These are phyloP conservation scores for Cheilosia vernalis DNA, from an alignment of 2,888 invertebrate species.

Conservation along the genomic window DNA sequence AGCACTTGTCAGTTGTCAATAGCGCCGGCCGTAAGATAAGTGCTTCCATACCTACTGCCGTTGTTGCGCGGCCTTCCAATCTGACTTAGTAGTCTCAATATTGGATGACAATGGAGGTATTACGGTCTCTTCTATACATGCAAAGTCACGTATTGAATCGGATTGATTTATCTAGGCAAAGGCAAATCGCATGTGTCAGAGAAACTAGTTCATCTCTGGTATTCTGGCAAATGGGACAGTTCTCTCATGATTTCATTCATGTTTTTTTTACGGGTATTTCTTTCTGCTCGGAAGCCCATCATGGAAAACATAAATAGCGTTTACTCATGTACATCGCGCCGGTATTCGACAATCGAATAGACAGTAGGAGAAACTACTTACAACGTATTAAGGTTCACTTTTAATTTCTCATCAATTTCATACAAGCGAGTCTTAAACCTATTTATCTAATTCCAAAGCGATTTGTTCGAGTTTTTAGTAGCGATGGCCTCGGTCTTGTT, in stretches of 20 bases:
- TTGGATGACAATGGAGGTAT: conserved; percentile 58
- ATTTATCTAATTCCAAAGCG: conserved; percentile 20
- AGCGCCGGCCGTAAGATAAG: conserved; percentile 18
- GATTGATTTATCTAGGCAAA: conserved; percentile 69
- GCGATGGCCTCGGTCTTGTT: conserved; percentile 1
- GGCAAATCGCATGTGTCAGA: conserved; percentile 26
- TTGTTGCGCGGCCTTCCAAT: conserved; percentile 21
- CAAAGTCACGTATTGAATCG: conserved; percentile 70
- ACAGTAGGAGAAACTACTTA: conserved; percentile 33
- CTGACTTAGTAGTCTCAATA: conserved; percentile 66
- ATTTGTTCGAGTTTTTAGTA: conserved; percentile 15
- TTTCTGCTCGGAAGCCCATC: conserved; percentile 2
- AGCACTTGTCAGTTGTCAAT: conserved; percentile 71
- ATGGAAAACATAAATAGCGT: too few relatives aligned
- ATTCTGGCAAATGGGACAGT: conserved; percentile 16
- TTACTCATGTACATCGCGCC: not conserved
- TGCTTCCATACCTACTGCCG: conserved; percentile 6
- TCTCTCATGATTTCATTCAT: conserved; percentile 34
- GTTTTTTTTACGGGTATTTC: conserved; percentile 30
- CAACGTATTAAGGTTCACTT: conserved; percentile 45
- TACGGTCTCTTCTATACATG: conserved; percentile 52
- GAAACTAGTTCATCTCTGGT: conserved; percentile 59
- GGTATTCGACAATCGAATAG: not conserved
- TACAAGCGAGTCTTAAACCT: conserved; percentile 2
- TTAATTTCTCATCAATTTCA: conserved; percentile 42